Conservation (phyloP, 2,797 vertebrate genomes). For the Salarias fasciatus region DNA sequence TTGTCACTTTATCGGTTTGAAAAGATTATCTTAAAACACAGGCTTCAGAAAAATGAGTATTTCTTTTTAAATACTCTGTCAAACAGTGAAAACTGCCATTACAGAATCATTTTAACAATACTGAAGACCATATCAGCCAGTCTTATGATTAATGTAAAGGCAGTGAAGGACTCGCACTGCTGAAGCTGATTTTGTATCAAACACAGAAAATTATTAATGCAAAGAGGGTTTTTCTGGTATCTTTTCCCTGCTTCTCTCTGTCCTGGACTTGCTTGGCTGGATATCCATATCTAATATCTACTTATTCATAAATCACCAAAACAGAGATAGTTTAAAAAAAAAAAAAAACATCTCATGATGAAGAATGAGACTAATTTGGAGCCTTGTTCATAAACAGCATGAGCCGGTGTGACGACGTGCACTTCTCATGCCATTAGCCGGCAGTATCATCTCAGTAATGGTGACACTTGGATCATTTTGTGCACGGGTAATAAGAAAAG, state of each 20-base stretch:
- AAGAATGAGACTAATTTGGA: slow-evolving; percentile 49
- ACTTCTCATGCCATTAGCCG: slow-evolving; percentile 39
- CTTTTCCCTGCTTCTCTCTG: background rate
- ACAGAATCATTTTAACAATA: no score
- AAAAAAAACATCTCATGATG: slow-evolving; percentile 36
- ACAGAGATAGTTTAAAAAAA: slow-evolving; percentile 21
- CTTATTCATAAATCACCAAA: slow-evolving; percentile 36
- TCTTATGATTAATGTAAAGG: slow-evolving; percentile 5
- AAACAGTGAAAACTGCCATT: no score
- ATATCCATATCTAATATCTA: slow-evolving; percentile 34
- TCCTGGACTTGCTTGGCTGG: slow-evolving; percentile 27
- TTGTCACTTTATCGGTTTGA: no score
- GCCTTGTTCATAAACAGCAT: slow-evolving; percentile 10
- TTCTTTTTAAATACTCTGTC: no score
- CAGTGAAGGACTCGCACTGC: background rate
- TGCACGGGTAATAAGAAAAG: slow-evolving; percentile 55
- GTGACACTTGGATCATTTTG: slow-evolving; percentile 54
- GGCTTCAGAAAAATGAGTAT: no score
- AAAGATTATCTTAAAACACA: no score
- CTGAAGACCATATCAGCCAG: no score
- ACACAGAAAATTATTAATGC: slow-evolving; percentile 9
- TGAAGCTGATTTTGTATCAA: slow-evolving; percentile 3
- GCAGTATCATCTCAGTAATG: slow-evolving; percentile 26
- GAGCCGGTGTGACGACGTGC: slow-evolving; percentile 5
- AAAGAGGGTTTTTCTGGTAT: background rate